Conservation (phyloP, 2,113 vertebrate genomes). For the Chunga burmeisteri region DNA sequence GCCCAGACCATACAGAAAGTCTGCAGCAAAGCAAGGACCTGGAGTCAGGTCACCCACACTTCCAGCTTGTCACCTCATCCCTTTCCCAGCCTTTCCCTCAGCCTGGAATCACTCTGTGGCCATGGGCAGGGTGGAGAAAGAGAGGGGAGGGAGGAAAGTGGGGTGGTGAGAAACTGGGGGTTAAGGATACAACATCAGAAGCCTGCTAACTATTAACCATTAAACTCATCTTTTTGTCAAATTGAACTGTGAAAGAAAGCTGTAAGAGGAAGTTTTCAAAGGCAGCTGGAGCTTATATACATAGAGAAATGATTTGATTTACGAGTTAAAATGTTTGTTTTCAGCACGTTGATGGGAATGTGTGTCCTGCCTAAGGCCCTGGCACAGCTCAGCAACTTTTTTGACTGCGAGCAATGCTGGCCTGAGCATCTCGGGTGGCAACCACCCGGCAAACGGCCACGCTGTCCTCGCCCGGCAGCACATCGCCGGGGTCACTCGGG, state of each 20-base stretch:
- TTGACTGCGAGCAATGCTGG: background rate
- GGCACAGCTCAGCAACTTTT: background rate
- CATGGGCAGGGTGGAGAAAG: background rate
- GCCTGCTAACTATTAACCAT: background rate
- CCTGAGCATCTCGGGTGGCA: background rate
- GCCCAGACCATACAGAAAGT: background rate
- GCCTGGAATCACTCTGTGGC: background rate
- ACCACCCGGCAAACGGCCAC: slow-evolving; percentile 5
- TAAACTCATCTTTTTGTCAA: background rate
- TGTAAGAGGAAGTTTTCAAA: background rate
- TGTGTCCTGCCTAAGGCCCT: background rate
- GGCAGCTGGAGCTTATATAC: background rate
- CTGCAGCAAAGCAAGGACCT: background rate
- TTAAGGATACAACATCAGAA: background rate
- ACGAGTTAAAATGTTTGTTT: slow-evolving; percentile 29
- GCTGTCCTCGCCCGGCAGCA: background rate
- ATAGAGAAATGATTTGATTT: background rate
- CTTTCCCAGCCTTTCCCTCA: background rate
- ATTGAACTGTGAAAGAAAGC: background rate
- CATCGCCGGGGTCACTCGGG: background rate
- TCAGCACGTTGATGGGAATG: slow-evolving; percentile 2
- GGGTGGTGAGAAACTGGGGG: background rate
- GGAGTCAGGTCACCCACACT: background rate
- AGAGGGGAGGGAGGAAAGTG: background rate
- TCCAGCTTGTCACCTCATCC: background rate